Conservation (phyloP, 2,888 invertebrate species). For the Spicauda simplicius region DNA sequence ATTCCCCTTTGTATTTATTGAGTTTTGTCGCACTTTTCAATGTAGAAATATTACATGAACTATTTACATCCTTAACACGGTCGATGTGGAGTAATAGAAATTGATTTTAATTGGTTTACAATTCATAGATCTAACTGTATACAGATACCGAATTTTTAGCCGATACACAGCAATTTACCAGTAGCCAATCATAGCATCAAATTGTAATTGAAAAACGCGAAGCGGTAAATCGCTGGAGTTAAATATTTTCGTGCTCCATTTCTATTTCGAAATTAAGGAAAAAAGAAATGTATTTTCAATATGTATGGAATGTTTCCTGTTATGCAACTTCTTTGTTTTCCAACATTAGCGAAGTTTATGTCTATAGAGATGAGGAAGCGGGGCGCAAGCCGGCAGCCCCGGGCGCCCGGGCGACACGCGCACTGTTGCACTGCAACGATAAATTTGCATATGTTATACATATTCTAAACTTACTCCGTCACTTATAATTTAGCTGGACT, state of each 20-base stretch:
- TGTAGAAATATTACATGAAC: neutral
- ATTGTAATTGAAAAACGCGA: too few relatives aligned
- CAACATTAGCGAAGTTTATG: conserved; percentile 48
- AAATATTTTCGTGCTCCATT: too few relatives aligned
- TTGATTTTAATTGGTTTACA: too few relatives aligned
- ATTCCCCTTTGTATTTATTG: neutral
- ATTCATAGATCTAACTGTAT: too few relatives aligned
- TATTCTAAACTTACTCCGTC: conserved; percentile 55
- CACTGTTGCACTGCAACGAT: conserved; percentile 48
- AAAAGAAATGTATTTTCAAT: conserved; percentile 2
- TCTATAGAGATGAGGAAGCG: conserved; percentile 48
- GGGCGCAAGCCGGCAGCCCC: conserved; percentile 44
- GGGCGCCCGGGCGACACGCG: conserved; percentile 51
- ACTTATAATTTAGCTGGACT: conserved; percentile 58
- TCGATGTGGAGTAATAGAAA: too few relatives aligned
- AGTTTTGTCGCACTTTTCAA: neutral
- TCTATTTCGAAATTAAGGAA: neutral
- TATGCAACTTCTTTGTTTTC: conserved; percentile 50
- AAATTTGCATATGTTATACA: conserved; percentile 60
- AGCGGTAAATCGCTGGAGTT: too few relatives aligned
- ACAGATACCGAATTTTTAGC: too few relatives aligned
- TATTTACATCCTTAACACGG: neutral
- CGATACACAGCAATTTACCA: too few relatives aligned
- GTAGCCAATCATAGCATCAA: too few relatives aligned
- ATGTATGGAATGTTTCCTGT: conserved; percentile 25